These are phyloP conservation scores for Harpagifer antarcticus DNA, from an alignment of 2,797 vertebrate genomes.

Conservation along the genomic window DNA sequence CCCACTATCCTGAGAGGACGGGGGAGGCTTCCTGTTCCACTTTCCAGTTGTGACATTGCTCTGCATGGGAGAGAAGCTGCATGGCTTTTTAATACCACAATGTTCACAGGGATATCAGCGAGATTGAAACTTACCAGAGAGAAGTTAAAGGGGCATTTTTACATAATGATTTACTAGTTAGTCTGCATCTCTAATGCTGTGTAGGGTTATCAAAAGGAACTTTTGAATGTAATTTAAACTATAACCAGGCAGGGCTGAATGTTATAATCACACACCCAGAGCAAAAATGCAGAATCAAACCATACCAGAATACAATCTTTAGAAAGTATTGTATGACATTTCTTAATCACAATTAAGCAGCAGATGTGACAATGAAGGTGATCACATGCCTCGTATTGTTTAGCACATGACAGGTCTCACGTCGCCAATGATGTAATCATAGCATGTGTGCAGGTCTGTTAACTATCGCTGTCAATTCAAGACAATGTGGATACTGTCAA, in stretches of 20 bases:
- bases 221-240: slow-evolving; percentile 2
- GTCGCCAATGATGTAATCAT: slow-evolving; percentile 1
- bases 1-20: slow-evolving; percentile 43
- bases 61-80: slow-evolving; percentile 24
- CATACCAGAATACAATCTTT: slow-evolving; percentile 7
- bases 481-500: not conserved
- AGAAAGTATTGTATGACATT: not conserved
- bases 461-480: not conserved
- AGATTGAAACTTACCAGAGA: slow-evolving; percentile 24
- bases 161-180: slow-evolving; percentile 5
- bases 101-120: slow-evolving; percentile 26
- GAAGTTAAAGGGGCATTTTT: slow-evolving; percentile 17
- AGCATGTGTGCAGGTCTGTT: slow-evolving; percentile 9
- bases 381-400: slow-evolving; percentile 12
- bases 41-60: slow-evolving; percentile 53
- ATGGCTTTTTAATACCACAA: slow-evolving; percentile 27
- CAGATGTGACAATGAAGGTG: slow-evolving; percentile 5
- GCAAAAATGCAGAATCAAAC: not conserved
- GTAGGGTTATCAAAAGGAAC: not conserved
- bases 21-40: slow-evolving; percentile 65
- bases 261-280: not conserved
- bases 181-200: not conserved
- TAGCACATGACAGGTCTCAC: slow-evolving; percentile 14
- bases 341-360: not conserved
- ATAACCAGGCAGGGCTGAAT: not conserved